Evolutionary conservation across 1,140 invertebrate genomes (phyloP), one percentile per base, ranked within the genome.

Genomic region (Pseudobourletiella spinata): DNA sequence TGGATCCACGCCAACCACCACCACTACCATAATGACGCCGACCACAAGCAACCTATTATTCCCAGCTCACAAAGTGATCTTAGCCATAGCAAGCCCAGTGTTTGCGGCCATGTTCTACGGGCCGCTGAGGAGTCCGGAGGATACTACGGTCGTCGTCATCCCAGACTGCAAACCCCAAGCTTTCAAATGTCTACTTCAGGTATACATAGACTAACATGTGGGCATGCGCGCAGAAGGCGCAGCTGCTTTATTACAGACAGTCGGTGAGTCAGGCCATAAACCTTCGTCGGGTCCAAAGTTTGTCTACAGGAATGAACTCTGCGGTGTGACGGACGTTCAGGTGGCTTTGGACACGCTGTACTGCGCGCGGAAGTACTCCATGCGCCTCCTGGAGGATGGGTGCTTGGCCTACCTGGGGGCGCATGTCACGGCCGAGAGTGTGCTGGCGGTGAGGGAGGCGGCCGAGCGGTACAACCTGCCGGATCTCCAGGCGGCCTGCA

Each of bases 61-160:
- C 14, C 1, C 20, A 24, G 59, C 54, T 15, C 64, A 66, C 22
- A 66, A 62, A 57, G 18, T 66, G 0, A 62, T 66, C 25, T 35
- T 66, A 25, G 64, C 64, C 26, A 26, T 59, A 14, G 24, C 50
- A 0, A 66, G 64, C 32, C 64, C 64, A 1, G 64, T 66, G 14
- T 66, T 66, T 59, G 32, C 44, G 0, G 54, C 64, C 4, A 66
- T 66, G 64, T 66, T 66, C 43, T 66, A 59, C 25, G 59, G 64
- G 6, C 22, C 52, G 3, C 14, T 56, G 15, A 50, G 48, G 28
- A 39, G 29, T 24, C 22, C 14, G 16, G 18, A 42, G 16, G 52
- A 25, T 6, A n/a, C n/a, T n/a, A n/a, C n/a, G n/a, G 8, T 8
- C n/a, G 43, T 65, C 6, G 43, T 46, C 28, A 65, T 65, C 0